Conservation (phyloP, 1,140 invertebrate genomes). For the Kradibia gibbosae region DNA sequence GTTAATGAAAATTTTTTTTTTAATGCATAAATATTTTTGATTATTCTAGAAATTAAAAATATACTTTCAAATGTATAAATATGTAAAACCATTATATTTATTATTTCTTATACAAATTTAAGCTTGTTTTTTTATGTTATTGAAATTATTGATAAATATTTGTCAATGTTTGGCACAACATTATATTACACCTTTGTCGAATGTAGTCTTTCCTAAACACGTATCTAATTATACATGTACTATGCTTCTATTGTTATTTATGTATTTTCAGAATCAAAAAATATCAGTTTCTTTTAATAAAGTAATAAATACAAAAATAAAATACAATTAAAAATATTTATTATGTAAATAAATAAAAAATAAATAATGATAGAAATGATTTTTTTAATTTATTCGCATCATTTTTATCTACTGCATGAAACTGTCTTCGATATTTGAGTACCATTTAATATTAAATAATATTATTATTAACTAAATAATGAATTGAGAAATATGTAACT, state of each 20-base stretch:
- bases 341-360: too few species aligned
- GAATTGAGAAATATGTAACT: not conserved
- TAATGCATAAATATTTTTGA: not conserved
- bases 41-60: not conserved
- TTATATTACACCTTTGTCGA: slow-evolving; percentile 23
- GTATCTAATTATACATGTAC: slow-evolving; percentile 4
- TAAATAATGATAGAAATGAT: too few species aligned
- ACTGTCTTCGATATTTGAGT: too few species aligned
- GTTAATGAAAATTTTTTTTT: not conserved
- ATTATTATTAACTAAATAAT: not conserved
- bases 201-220: not conserved
- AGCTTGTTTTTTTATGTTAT: not conserved
- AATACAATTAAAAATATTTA: too few species aligned
- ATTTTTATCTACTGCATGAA: too few species aligned
- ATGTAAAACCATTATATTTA: not conserved
- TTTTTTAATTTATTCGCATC: too few species aligned
- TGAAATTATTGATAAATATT: slow-evolving; percentile 38
- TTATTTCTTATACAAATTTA: not conserved
- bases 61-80: not conserved
- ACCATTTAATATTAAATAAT: too few species aligned
- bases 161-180: slow-evolving; percentile 8
- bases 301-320: not conserved
- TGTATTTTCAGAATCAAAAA: not conserved
- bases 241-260: too few species aligned
- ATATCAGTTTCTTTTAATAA: not conserved